Base-by-base conservation (phyloP, 2,797 vertebrate species). In the Valencia hispanica region DNA sequence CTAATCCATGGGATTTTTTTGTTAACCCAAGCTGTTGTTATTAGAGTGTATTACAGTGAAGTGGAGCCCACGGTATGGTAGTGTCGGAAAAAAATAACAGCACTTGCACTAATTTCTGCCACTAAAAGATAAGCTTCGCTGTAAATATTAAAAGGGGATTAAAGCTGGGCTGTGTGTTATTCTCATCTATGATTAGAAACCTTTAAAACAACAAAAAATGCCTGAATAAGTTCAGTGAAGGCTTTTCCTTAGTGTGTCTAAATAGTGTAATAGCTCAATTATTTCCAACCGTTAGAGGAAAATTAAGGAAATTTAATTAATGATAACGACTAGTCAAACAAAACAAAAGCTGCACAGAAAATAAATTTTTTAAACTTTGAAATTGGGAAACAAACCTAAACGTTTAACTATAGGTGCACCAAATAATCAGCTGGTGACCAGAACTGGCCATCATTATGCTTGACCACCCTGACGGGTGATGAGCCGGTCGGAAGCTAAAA, bases 1-100 rank as follows among this genome's bases (percentile, higher is more conserved):
- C 78, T 94, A 92, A 93, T 92, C 91, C 84, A 9, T 34, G 47
- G 81, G 84, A 86, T 90, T 91, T 86, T 84, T 77, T 90, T 90
- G 85, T 85, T 77, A 66, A 48, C 70, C 70, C 82, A 89, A 86
- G 75, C 91, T 89, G 91, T 84, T 89, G 81, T 91, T 91, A 83
- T 89, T 81, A 84, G 74, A 88, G 80, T 74, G 77, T 80, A 79
- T 66, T 78, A 51, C 74, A 84, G 75, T 70, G 70, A 75, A 69
- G 72, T 41, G 72, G 36, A 79, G 70, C 71, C 76, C 34, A 34
- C 22, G 11, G 39, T 72, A 68, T 61, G 63, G 34, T 69, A 43
- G 51, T 30, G 73, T 18, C 55, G n/a, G 30, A 48, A 74, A 48
- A 74, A 79, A 84, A 79, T 34, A 63, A 41, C 25, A 70, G 20